phyloP scores from a whole-genome alignment of 2,888 invertebrate genomes.

The Ditylenchus weischeri region DNA sequence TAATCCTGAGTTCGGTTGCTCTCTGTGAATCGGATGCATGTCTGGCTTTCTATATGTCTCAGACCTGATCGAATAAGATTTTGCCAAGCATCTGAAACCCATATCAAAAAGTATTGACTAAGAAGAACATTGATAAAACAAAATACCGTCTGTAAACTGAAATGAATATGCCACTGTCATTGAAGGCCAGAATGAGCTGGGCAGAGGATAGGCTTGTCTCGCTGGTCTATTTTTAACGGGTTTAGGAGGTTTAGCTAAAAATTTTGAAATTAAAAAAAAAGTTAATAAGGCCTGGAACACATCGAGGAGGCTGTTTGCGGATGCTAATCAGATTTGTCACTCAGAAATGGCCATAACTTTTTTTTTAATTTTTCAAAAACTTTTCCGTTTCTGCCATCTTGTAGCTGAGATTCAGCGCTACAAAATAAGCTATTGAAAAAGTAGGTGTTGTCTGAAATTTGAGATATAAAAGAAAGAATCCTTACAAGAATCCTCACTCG shows the following conservation, averaged over 20 bases:
- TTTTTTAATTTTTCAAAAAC: no score
- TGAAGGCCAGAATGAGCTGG: slow-evolving; percentile 44
- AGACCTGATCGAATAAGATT: slow-evolving; percentile 44
- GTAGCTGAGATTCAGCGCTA: no score
- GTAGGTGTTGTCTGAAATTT: no score
- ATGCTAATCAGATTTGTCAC: no score
- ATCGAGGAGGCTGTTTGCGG: no score
- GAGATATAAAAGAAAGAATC: no score
- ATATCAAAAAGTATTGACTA: not conserved
- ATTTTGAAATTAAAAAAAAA: no score
- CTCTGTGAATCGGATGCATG: slow-evolving; percentile 51
- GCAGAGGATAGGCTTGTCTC: slow-evolving; percentile 45
- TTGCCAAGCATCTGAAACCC: slow-evolving; percentile 42
- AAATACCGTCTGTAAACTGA: slow-evolving; percentile 32
- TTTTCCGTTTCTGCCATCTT: no score
- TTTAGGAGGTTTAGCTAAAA: not conserved
- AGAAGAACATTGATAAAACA: not conserved
- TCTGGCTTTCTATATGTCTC: slow-evolving; percentile 48
- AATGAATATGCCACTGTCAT: slow-evolving; percentile 47
- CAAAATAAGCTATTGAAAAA: no score
- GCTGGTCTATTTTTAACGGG: not conserved
- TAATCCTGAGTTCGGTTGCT: slow-evolving; percentile 39
- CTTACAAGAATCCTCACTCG: no score
- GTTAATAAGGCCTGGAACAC: no score
- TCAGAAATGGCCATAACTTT: no score